A percentile compares a stretch with the other conserved stretches of the same genome.
Evolutionary conservation across 2,888 invertebrate species (phyloP).

Genomic region (Cheilosia variabilis): DNA sequence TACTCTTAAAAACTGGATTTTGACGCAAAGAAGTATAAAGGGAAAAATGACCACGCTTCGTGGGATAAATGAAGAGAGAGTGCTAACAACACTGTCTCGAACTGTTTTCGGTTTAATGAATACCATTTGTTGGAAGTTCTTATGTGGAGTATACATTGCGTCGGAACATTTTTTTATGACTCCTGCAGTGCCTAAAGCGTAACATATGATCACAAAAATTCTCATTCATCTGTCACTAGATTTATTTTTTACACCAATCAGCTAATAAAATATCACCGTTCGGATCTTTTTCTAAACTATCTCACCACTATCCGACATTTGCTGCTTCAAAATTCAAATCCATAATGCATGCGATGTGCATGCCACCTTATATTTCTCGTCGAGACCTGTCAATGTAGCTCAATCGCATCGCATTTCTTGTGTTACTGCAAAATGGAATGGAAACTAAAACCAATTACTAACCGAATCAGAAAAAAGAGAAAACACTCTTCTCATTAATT

Average conservation of each 20-base stretch:
- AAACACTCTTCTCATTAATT: constrained; percentile 68
- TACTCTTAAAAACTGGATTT: no score
- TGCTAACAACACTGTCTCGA: no score
- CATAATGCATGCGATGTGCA: constrained; percentile 26
- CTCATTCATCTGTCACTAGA: no score
- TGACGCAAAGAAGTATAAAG: no score
- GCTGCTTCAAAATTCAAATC: constrained; percentile 39
- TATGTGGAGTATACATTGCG: no score
- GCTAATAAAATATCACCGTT: neutral
- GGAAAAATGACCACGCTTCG: no score
- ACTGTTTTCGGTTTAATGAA: no score
- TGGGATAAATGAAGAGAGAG: no score
- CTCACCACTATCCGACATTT: constrained; percentile 20
- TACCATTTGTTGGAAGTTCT: no score
- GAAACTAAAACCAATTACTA: constrained; percentile 70
- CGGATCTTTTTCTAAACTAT: constrained; percentile 1
- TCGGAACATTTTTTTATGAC: no score
- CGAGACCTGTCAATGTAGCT: constrained; percentile 38
- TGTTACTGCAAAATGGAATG: constrained; percentile 37
- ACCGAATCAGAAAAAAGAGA: constrained; percentile 44
- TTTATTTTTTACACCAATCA: neutral
- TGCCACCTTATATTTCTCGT: neutral
- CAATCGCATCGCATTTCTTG: constrained; percentile 15
- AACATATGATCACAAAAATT: no score
- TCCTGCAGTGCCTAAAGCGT: no score